Conservation (phyloP, 1,140 invertebrate species). For the Dendroctonus ponderosae region DNA sequence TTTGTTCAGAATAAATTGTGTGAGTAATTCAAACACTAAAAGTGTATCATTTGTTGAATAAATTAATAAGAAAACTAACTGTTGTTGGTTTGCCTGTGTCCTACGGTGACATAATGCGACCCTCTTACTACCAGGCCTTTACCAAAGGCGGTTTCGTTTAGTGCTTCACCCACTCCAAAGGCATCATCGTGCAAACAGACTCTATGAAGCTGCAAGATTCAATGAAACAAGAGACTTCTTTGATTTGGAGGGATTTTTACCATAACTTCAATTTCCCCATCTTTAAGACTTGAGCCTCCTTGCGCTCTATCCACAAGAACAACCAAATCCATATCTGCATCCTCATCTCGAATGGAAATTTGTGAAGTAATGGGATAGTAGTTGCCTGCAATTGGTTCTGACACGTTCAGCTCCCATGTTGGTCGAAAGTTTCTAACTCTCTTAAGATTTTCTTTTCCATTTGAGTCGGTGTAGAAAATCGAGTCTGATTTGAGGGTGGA, state of each 20-base stretch:
- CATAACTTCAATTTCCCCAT: constrained; percentile 78
- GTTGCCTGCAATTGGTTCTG: constrained; percentile 76
- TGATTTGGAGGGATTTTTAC: constrained; percentile 50
- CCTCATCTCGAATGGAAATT: constrained; percentile 66
- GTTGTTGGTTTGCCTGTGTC: constrained; percentile 23
- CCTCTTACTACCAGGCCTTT: constrained; percentile 80
- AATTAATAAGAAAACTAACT: constrained; percentile 6
- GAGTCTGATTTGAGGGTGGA: constrained; percentile 63
- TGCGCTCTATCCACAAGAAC: constrained; percentile 83
- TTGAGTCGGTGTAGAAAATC: constrained; percentile 90
- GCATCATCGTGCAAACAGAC: constrained; percentile 82
- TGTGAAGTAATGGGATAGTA: constrained; percentile 90
- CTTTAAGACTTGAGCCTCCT: constrained; percentile 75
- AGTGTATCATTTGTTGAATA: background rate
- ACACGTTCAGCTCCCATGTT: constrained; percentile 66
- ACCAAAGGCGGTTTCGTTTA: constrained; percentile 80
- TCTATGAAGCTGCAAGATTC: constrained; percentile 68
- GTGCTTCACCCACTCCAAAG: constrained; percentile 86
- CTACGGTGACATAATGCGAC: constrained; percentile 63
- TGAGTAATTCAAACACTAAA: background rate
- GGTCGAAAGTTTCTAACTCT: constrained; percentile 69
- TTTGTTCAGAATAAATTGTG: background rate
- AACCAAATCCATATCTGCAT: constrained; percentile 55
- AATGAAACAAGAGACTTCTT: background rate
- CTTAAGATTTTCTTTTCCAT: constrained; percentile 65